Evolutionary conservation across 2,888 invertebrate species (phyloP).

Genomic region (Ichneumoninae sp.): DNA sequence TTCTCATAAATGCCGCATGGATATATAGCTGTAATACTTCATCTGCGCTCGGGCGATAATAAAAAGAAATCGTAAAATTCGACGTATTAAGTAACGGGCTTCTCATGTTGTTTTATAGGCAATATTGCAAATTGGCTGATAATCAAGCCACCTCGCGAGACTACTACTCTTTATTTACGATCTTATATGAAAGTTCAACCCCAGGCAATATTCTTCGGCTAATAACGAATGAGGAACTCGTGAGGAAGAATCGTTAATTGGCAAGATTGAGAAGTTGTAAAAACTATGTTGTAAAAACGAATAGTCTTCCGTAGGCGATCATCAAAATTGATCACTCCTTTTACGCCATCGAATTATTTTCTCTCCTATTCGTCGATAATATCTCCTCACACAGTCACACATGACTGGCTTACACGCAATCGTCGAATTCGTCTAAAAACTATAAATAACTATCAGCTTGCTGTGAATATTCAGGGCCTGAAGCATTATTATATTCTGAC

Average conservation of each 20-base stretch:
- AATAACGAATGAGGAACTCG: conserved; percentile 8
- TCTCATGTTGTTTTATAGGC: conserved; percentile 20
- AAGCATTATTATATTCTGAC: not conserved
- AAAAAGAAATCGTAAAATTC: conserved; percentile 44
- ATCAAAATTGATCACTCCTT: conserved; percentile 12
- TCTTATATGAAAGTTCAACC: conserved; percentile 7
- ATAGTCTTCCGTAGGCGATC: not conserved
- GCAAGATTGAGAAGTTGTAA: conserved; percentile 5
- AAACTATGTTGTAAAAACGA: conserved; percentile 5
- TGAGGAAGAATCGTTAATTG: conserved; percentile 23
- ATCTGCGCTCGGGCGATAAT: conserved; percentile 10
- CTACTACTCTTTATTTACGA: conserved; percentile 38
- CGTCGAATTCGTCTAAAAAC: not conserved
- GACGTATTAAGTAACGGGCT: conserved; percentile 15
- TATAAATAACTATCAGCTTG: not conserved
- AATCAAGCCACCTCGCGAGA: conserved; percentile 3
- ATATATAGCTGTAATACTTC: not conserved
- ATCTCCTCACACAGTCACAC: not conserved
- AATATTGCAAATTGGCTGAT: conserved; percentile 45
- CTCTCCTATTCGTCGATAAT: not conserved
- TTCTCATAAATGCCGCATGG: not conserved
- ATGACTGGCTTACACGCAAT: not conserved
- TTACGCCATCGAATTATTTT: not conserved
- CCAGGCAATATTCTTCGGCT: not conserved
- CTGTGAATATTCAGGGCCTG: not conserved